These are phyloP conservation scores for Leiothrix lutea DNA, from an alignment of 2,113 vertebrate genomes.

Conservation along the genomic window DNA sequence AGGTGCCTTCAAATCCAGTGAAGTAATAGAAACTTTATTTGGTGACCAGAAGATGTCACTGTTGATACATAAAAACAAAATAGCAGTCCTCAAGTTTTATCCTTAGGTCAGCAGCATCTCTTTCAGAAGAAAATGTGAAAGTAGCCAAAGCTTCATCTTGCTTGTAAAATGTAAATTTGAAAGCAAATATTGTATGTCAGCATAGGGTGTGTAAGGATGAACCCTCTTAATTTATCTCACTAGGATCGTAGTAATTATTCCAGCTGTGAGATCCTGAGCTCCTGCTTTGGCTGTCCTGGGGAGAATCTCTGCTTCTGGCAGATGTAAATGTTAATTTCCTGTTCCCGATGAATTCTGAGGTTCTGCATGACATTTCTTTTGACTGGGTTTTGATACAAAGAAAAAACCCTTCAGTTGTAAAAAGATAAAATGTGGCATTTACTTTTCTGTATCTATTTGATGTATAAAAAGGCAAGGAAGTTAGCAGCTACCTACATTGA, in stretches of 20 bases:
- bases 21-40: not conserved
- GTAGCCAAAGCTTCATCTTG: not conserved
- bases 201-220: not conserved
- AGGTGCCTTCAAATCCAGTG: not conserved
- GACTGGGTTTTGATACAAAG: not conserved
- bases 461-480: not conserved
- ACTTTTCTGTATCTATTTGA: not conserved
- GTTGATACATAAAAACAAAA: not conserved
- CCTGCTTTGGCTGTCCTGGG: not conserved
- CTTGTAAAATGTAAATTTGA: not conserved
- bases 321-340: not conserved
- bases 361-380: not conserved
- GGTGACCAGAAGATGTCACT: constrained; percentile 19
- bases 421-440: not conserved
- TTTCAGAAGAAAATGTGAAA: not conserved
- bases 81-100: not conserved
- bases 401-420: not conserved
- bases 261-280: not conserved
- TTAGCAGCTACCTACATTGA: not conserved
- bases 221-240: not conserved
- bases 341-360: not conserved
- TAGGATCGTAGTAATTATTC: not conserved
- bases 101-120: not conserved
- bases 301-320: not conserved
- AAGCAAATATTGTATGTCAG: not conserved